Evolutionary conservation across 2,888 invertebrate genomes (phyloP), one percentile per base, ranked within the genome.

Genomic region (Xestia c-nigrum): DNA sequence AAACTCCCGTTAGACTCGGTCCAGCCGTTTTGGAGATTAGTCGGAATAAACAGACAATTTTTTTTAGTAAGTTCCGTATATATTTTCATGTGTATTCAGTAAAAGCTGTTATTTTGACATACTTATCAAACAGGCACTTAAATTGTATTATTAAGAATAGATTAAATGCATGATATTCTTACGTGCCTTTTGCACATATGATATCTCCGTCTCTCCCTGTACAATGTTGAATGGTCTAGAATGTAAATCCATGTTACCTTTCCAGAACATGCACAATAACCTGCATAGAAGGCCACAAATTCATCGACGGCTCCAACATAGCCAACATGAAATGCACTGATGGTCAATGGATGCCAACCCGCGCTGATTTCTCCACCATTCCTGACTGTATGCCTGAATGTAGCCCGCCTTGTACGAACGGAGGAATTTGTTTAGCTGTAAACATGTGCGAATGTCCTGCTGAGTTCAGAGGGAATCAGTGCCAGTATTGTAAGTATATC

Each of bases 361-460:
- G 97, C n/a, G 92, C 97, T 0, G 98, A 98, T 81, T 97, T 97
- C 93, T 90, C 95, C 0, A 93, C 97, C 9, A 94, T 98, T 24
- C 98, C 98, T 0, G 98, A 98, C 92, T 98, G 98, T 90, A 90
- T 96, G 93, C 97, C 98, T 94, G 97, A 96, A 93, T 97, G 94
- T 86, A 88, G 87, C 72, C 98, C 98, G 0, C 97, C 98, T 0
- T 99, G 99, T 90, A 92, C 97, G 79, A 98, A 99, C 90, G 98
- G 98, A 0, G 99, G 99, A 0, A 97, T 97, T n/a, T 99, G 99
- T 91, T 94, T 98, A 0, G 97, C 98, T 0, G 97, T 97, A 16
- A 98, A 99, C 90, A 96, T 97, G 4, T 99, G 99, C 87, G 98
- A 98, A 85, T 99, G 99, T 91, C 97, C 98, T 0, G 96, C 97